Conservation (phyloP, 1,140 invertebrate species). For the Sitophilus oryzae region DNA sequence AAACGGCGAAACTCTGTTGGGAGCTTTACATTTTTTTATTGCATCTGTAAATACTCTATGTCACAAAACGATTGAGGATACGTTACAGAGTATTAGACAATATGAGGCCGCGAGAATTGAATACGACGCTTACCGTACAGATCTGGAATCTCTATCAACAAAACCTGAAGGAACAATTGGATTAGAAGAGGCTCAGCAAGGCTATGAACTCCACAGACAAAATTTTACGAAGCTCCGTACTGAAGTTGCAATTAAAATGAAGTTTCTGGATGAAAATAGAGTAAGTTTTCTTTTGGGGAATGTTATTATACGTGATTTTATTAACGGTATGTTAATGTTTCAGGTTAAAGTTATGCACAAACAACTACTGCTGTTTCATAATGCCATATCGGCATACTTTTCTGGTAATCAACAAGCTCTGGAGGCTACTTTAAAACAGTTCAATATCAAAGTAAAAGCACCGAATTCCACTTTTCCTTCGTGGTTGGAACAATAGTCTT, state of each 20-base stretch:
- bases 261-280: constrained; percentile 94
- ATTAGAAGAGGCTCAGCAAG: constrained; percentile 73
- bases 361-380: constrained; percentile 90
- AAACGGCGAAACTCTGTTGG: constrained; percentile 87
- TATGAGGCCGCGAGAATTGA: constrained; percentile 92
- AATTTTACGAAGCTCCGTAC: constrained; percentile 86
- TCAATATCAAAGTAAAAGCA: constrained; percentile 82
- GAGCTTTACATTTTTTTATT: constrained; percentile 92
- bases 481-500: constrained; percentile 67
- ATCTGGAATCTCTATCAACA: constrained; percentile 73
- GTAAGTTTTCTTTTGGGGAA: constrained; percentile 48
- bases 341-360: constrained; percentile 98
- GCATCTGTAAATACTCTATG: constrained; percentile 92
- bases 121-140: constrained; percentile 94
- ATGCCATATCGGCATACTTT: constrained; percentile 94
- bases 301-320: neutral
- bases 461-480: constrained; percentile 67
- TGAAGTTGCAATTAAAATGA: constrained; percentile 92
- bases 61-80: constrained; percentile 94
- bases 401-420: constrained; percentile 89
- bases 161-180: constrained; percentile 55
- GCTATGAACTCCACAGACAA: constrained; percentile 78
- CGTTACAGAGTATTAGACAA: constrained; percentile 84
- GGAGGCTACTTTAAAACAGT: constrained; percentile 93
- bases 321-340: constrained; percentile 38